These are phyloP conservation scores for Actinia equina DNA, from an alignment of 64 coral and sea anemone genomes.

Conservation along the genomic window DNA sequence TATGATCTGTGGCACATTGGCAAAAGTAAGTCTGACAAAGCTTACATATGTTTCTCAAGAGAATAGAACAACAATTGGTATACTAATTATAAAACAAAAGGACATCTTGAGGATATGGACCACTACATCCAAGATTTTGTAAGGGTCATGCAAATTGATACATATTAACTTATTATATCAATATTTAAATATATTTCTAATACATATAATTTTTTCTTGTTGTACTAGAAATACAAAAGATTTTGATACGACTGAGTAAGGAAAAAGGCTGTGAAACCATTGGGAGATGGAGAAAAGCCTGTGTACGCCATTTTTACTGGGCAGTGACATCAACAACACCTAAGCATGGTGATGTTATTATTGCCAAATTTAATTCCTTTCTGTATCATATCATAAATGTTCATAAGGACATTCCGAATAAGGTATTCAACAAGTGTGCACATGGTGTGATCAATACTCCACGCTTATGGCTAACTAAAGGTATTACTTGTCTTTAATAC, in stretches of 20 bases:
- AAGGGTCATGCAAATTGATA: no score
- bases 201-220: no score
- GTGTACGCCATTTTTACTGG: slow-evolving; percentile 54
- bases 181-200: no score
- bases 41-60: no score
- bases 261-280: slow-evolving; percentile 31
- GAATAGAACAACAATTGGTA: no score
- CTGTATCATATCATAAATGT: slow-evolving; percentile 21
- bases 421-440: slow-evolving; percentile 1
- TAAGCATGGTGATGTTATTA: slow-evolving; percentile 17
- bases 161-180: no score
- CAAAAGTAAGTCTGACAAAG: no score
- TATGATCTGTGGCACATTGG: no score
- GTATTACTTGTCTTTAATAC: background rate
- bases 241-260: slow-evolving; percentile 16
- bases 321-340: slow-evolving; percentile 21
- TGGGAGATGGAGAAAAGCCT: slow-evolving; percentile 24
- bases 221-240: slow-evolving; percentile 32
- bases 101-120: no score
- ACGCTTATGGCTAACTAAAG: slow-evolving; percentile 26
- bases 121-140: no score
- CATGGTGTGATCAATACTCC: no score
- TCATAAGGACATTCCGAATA: slow-evolving; percentile 37
- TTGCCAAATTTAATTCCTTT: slow-evolving; percentile 56
- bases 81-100: no score